Evolutionary conservation across 2,888 invertebrate species (phyloP), one percentile per base, ranked within the genome.

Genomic region (Eristalis arbustorum): DNA sequence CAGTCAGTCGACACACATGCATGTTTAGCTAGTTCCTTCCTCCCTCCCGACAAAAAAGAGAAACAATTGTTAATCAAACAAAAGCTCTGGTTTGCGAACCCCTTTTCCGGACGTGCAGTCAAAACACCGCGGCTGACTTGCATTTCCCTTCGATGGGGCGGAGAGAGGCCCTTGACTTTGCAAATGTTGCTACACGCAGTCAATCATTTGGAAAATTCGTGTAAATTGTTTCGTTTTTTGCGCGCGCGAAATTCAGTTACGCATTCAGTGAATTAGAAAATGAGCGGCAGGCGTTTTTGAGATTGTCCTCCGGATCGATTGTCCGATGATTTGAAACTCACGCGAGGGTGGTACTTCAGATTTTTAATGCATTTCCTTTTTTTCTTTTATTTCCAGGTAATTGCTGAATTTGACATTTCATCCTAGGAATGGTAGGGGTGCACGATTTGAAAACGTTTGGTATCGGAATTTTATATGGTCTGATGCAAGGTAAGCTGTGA

Each of bases 131-230:
- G 42, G 13, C 18, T 71, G 69, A 71, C 57, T 71, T 57, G 77
- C 69, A 25, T 57, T 56, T 62, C 28, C 11, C n/a, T 49, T 8
- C 49, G 49, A 18, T 49, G 49, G 49, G 49, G 49, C n/a, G n/a
- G n/a, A n/a, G 49, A 42, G 49, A n/a, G 18, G 8, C 5, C 49
- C 49, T 18, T 49, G 18, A 49, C 49, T 18, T 42, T 42, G n/a
- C n/a, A 49, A 49, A 6, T 71, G 31, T 64, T 71, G 69, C 69
- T 71, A 22, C 69, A 77, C 63, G 76, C 57, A n/a, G 5, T 63
- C 63, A 71, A 42, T 71, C 57, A 64, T 28, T 64, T 77, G 77
- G 62, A 79, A 79, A 79, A 68, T 40, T 49, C 18, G 18, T 49
- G 49, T 18, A 59, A 49, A 8, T 31, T 10, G 31, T 3, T 72